These are phyloP conservation scores for Lithosia quadra DNA, from an alignment of 2,888 invertebrate genomes.

Conservation along the genomic window DNA sequence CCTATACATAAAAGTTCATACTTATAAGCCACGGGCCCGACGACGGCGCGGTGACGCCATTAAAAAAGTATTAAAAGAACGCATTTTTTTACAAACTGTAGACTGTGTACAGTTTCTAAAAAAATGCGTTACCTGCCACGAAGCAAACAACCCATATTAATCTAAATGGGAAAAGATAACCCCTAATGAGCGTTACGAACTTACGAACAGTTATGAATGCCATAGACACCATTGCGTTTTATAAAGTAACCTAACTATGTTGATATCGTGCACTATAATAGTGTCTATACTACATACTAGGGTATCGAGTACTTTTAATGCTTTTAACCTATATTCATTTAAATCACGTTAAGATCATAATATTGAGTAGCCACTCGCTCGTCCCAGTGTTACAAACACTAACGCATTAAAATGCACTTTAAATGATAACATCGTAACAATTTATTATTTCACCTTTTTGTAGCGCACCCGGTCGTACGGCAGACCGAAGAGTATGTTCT, in stretches of 20 bases:
- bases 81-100: no score
- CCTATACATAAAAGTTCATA: no score
- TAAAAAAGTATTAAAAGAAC: background rate
- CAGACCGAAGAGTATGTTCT: slow-evolving; percentile 93
- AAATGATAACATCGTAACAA: background rate
- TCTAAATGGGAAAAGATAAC: background rate
- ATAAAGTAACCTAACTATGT: background rate
- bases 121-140: background rate
- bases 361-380: background rate
- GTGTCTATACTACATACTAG: background rate
- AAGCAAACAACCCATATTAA: background rate
- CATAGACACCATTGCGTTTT: background rate
- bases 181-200: background rate
- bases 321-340: background rate
- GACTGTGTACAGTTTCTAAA: no score
- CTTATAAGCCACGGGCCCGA: background rate
- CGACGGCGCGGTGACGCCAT: background rate
- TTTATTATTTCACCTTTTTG: slow-evolving; percentile 70
- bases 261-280: no score
- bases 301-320: background rate
- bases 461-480: slow-evolving; percentile 85
- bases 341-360: background rate
- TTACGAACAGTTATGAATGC: no score
- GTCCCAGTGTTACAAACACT: slow-evolving; percentile 2
- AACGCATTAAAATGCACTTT: background rate